Percentiles rank a stretch among this genome's conserved stretches.
phyloP scores from a whole-genome alignment of 2,113 vertebrate genomes.

The Serilophus lunatus region DNA sequence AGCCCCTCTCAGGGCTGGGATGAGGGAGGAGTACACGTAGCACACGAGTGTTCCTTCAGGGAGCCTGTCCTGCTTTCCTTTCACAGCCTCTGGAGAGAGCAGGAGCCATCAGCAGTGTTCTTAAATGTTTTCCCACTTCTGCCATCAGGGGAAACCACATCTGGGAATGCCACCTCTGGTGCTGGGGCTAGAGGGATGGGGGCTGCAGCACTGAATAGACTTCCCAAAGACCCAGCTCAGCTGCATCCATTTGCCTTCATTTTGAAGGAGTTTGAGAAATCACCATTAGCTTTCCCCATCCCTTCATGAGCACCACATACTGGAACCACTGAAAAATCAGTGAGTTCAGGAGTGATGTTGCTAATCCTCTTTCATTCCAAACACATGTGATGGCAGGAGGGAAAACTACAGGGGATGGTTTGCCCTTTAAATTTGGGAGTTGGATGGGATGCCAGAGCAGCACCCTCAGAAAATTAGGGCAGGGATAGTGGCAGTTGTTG shows the following conservation, averaged over 20 bases:
- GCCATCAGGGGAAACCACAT: fast-evolving
- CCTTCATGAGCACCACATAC: background rate
- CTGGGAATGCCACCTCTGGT: background rate
- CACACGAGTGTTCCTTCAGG: fast-evolving
- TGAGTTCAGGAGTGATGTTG: background rate
- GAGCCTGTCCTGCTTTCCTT: background rate
- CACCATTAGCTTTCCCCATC: fast-evolving
- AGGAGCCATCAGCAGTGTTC: background rate
- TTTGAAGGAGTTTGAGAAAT: background rate
- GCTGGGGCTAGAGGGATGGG: background rate
- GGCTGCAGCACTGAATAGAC: background rate
- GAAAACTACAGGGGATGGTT: background rate
- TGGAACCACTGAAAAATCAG: background rate
- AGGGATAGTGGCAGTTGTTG: background rate
- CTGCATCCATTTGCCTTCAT: fast-evolving
- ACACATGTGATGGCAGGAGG: background rate
- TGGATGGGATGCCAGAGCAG: fast-evolving
- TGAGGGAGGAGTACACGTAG: background rate
- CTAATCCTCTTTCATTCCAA: background rate
- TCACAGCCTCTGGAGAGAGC: fast-evolving
- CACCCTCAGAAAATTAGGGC: background rate
- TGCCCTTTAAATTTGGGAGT: background rate
- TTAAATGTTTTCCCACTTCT: background rate
- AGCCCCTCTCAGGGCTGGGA: background rate
- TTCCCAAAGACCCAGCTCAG: fast-evolving